Evolutionary conservation across 2,113 vertebrate species (phyloP).

Genomic region (Ardeotis arabs): DNA sequence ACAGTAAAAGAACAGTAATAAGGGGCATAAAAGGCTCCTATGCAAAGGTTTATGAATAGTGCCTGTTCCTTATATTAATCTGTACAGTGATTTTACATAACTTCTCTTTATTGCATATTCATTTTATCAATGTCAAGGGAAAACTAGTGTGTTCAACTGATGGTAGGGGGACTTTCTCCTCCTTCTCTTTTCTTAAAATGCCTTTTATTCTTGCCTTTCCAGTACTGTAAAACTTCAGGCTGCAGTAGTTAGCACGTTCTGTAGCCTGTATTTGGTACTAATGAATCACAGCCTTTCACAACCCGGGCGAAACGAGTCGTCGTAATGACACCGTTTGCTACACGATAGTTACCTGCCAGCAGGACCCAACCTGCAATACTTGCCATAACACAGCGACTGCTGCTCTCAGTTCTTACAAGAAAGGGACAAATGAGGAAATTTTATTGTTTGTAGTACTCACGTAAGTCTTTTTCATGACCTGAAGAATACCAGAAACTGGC

Average conservation of each 20-base stretch:
- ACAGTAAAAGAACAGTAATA: neutral
- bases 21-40: neutral
- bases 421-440: neutral
- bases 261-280: neutral
- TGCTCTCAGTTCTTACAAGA: neutral
- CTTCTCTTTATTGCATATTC: neutral
- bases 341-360: conserved; percentile 34
- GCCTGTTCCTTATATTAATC: neutral
- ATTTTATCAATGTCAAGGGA: neutral
- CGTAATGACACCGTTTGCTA: neutral
- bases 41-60: neutral
- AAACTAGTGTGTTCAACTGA: neutral
- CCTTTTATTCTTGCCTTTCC: neutral
- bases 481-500: neutral
- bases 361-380: conserved; percentile 3
- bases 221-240: neutral
- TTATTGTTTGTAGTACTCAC: neutral
- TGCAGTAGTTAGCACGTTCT: neutral
- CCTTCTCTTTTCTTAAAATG: neutral
- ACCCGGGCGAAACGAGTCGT: neutral
- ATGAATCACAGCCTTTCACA: conserved; percentile 8
- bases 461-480: neutral
- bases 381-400: neutral
- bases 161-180: neutral
- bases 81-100: neutral